Percentiles rank a stretch among this genome's conserved stretches.
phyloP scores from a whole-genome alignment of 2,113 vertebrate species.

The Nettapus auritus region DNA sequence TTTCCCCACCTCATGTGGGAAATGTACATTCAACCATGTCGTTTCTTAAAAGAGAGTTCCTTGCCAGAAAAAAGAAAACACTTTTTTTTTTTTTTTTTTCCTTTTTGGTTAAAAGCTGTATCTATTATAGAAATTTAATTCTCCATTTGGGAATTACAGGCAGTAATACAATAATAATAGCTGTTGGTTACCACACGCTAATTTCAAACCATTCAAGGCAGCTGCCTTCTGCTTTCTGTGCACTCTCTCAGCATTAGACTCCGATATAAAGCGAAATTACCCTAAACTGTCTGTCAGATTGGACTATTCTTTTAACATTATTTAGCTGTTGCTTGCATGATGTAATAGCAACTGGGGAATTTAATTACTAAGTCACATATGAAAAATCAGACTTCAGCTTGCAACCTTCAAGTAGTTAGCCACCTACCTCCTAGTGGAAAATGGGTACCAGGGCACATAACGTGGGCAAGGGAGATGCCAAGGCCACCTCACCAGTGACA shows the following conservation, averaged over 20 bases:
- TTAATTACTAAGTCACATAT: neutral
- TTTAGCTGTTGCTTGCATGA: constrained; percentile 24
- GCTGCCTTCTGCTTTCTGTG: constrained; percentile 50
- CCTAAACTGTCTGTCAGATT: constrained; percentile 40
- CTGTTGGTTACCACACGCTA: constrained; percentile 29
- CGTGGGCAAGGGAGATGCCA: fast-evolving
- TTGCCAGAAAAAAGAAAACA: neutral
- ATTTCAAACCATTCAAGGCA: constrained; percentile 55
- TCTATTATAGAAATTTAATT: constrained; percentile 36
- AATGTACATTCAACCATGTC: neutral
- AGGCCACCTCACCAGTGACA: fast-evolving
- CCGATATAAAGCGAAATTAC: constrained; percentile 32
- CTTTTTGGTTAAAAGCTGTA: neutral
- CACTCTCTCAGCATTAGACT: constrained; percentile 26
- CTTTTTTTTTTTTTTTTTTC: too few relatives aligned
- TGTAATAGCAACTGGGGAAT: neutral
- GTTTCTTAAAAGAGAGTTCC: constrained; percentile 11
- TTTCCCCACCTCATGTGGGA: neutral
- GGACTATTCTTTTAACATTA: constrained; percentile 34
- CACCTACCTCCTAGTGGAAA: neutral
- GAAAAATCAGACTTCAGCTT: constrained; percentile 14
- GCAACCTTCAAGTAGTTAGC: neutral
- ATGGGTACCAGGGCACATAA: neutral
- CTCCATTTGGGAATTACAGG: constrained; percentile 49
- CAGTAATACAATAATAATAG: constrained; percentile 51